Evolutionary conservation across 2,113 vertebrate genomes (phyloP), one percentile per base, ranked within the genome.

Genomic region (Gyps fulvus): DNA sequence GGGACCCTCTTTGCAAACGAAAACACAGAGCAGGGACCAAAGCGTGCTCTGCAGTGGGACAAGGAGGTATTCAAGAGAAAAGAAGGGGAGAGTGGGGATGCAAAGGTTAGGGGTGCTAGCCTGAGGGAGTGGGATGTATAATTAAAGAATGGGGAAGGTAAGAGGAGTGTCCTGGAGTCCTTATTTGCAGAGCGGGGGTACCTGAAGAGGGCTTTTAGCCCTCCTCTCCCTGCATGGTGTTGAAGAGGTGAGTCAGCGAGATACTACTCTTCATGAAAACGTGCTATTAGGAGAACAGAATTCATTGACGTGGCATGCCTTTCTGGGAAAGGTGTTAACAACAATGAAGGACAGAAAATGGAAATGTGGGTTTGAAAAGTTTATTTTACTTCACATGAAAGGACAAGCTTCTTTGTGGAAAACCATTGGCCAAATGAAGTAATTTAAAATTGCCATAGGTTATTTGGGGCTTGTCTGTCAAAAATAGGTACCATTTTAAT

Each of bases 231-330:
- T 72, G 50, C 9, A 3, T 11, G 32, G 19, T 57, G 25, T 59
- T 55, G 42, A 71, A 83, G 32, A 65, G 16, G 5, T 42, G 34
- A 14, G 17, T 82, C 45, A 87, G 57, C 0, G 0, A 7, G 31
- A 34, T 0, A 42, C 57, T 50, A 13, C 16, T 59, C 59, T 26
- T 73, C 52, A 43, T 16, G 36, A 77, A 78, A 73, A 67, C 2
- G 19, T n/a, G 20, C 31, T 52, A 26, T 13, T 19, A 76, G 74
- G 32, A 89, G 42, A 76, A 47, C 3, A 59, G 57, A 49, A 57
- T 43, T 86, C 83, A 58, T 2, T 47, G 52, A 36, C 0, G 0
- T n/a, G 36, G 13, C 13, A 4, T 9, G 18, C 4, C 8, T 25
- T 79, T 79, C 70, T 80, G 43, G 40, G 54, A 81, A 71, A 63